Evolutionary conservation across 2,113 vertebrate species (phyloP), one percentile per base, ranked within the genome.

Genomic region (Colinus virginianus): DNA sequence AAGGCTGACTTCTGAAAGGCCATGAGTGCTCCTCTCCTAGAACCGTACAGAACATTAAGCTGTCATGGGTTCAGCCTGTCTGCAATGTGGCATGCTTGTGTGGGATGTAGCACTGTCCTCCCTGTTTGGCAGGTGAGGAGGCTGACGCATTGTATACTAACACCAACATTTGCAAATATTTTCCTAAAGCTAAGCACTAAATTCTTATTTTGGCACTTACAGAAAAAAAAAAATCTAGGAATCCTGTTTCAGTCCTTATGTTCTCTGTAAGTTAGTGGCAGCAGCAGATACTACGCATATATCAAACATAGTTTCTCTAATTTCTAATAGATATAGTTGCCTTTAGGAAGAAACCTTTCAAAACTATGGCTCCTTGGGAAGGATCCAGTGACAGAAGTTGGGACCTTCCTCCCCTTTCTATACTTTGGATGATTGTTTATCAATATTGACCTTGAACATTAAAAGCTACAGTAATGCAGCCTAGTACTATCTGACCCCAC

Each of bases 111-210:
- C 59, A 59, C 84, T 92, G 93, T 90, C 90, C 94, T 95, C 84
- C 80, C 34, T 46, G 55, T 82, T 95, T 94, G 81, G 92, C 75
- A 94, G 95, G 94, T 94, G 89, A 94, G 68, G 55, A 96, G 81
- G 87, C 92, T 94, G 94, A 89, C 75, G 69, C 90, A 90, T 84
- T 7, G 0, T 87, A 66, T 67, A 90, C 81, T 87, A 92, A 92
- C 70, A 90, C 58, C 87, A 94, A 95, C 88, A 95, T 96, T 96
- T 82, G 90, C 84, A 96, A 93, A 96, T 94, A 94, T 96, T 96
- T 96, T 88, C 78, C 72, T 94, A 64, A 88, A 96, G 38, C 51
- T 93, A 83, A 88, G 34, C 79, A 93, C 64, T 78, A 78, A 67
- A 34, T 67, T 91, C 63, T 89, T 87, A 89, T 74, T 85, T 94